phyloP scores from a whole-genome alignment of 2,113 vertebrate genomes.

The Erythrolamprus reginae region DNA sequence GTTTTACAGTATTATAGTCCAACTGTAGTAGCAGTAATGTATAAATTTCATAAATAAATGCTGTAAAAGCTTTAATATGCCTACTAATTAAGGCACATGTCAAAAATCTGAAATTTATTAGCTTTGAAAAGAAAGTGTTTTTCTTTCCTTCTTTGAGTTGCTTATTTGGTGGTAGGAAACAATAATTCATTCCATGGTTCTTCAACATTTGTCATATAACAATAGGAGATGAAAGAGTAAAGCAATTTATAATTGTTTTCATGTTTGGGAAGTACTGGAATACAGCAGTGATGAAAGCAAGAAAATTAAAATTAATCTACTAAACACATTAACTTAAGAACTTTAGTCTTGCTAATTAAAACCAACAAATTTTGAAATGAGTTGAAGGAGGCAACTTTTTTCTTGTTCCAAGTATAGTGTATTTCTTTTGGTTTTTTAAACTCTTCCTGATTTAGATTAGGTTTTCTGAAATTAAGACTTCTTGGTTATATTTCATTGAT shows the following conservation, averaged over 20 bases:
- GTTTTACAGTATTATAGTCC: neutral
- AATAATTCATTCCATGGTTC: neutral
- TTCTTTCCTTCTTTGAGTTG: constrained; percentile 3
- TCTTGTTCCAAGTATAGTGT: neutral
- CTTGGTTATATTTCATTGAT: too few species aligned
- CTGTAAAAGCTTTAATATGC: neutral
- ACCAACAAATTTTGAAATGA: neutral
- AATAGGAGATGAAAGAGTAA: neutral
- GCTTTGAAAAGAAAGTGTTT: constrained; percentile 1
- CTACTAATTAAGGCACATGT: neutral
- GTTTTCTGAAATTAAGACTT: neutral
- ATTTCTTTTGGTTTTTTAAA: neutral
- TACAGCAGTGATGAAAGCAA: constrained; percentile 1
- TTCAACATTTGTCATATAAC: neutral
- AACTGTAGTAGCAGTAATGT: neutral
- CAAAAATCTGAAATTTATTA: constrained; percentile 1
- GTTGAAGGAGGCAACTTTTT: neutral
- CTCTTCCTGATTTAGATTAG: neutral
- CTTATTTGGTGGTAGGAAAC: neutral
- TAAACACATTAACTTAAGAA: neutral
- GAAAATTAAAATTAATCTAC: neutral
- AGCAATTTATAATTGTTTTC: neutral
- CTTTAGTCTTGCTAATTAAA: neutral
- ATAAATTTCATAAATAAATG: neutral
- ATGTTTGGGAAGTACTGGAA: neutral